These are phyloP conservation scores for Conistra vaccinii DNA, from an alignment of 2,888 invertebrate species.

Conservation along the genomic window DNA sequence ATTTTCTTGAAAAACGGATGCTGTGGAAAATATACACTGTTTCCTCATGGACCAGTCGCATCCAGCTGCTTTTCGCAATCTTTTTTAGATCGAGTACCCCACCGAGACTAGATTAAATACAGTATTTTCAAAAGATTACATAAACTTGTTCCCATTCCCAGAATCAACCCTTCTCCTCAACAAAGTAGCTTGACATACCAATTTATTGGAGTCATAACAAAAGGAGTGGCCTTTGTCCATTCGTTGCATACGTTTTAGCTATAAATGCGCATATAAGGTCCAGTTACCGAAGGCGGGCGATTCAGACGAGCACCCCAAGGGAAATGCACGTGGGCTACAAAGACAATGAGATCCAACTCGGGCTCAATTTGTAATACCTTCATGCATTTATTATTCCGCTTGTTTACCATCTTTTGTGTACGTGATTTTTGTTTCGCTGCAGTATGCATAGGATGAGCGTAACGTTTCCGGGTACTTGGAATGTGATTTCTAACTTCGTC, in stretches of 20 bases:
- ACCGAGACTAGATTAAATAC: too few species aligned
- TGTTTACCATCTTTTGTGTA: conserved; percentile 59
- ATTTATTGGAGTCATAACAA: conserved; percentile 58
- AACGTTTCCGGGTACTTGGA: not conserved
- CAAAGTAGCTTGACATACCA: conserved; percentile 41
- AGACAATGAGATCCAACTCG: conserved; percentile 70
- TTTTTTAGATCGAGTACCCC: not conserved
- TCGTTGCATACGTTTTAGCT: conserved; percentile 55
- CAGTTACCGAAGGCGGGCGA: conserved; percentile 66
- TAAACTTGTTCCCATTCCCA: conserved; percentile 5
- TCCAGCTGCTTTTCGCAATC: conserved; percentile 1
- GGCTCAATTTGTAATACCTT: conserved; percentile 65
- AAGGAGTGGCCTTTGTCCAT: conserved; percentile 52
- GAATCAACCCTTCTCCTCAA: conserved; percentile 17
- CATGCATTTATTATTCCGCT: conserved; percentile 64
- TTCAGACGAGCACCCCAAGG: conserved; percentile 70
- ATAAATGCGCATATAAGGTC: conserved; percentile 54
- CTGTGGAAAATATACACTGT: not conserved
- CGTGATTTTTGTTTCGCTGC: conserved; percentile 46
- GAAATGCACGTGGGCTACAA: conserved; percentile 76
- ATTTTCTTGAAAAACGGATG: conserved; percentile 17
- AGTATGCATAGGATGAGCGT: conserved; percentile 4
- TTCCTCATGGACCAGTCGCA: not conserved
- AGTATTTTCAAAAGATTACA: conserved; percentile 20
- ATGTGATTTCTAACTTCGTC: not conserved